Conservation (phyloP, 2,113 vertebrate species). For the Sisor rabdophorus region DNA sequence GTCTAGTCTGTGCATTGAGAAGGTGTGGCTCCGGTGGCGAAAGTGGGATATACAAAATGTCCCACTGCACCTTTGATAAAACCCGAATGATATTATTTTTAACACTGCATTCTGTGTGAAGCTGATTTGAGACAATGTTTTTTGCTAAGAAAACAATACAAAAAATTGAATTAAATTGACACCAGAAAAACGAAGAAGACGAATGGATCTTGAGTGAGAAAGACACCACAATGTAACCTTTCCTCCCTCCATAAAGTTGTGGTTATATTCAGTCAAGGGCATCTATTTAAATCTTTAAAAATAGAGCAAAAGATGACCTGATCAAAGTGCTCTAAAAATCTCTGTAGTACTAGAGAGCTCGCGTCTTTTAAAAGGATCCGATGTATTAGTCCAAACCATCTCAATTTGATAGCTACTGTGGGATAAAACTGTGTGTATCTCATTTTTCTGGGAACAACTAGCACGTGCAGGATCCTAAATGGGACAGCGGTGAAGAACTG, state of each 20-base stretch:
- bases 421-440: neutral
- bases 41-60: neutral
- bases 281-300: neutral
- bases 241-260: neutral
- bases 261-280: neutral
- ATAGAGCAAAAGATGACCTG: neutral
- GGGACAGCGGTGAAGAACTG: conserved; percentile 29
- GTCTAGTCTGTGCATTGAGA: no score
- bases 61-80: no score
- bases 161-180: neutral
- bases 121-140: no score
- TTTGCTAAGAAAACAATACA: no score
- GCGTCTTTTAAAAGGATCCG: neutral
- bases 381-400: neutral
- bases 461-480: conserved; percentile 30
- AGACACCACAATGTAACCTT: neutral
- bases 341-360: neutral
- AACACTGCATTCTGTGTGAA: no score
- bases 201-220: neutral
- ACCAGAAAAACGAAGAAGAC: neutral
- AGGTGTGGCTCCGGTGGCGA: neutral
- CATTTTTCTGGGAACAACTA: conserved; percentile 16
- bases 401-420: neutral
- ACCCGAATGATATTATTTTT: neutral
- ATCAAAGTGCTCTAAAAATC: neutral